phyloP scores from a whole-genome alignment of 2,797 vertebrate genomes.

The Molothrus aeneus region DNA sequence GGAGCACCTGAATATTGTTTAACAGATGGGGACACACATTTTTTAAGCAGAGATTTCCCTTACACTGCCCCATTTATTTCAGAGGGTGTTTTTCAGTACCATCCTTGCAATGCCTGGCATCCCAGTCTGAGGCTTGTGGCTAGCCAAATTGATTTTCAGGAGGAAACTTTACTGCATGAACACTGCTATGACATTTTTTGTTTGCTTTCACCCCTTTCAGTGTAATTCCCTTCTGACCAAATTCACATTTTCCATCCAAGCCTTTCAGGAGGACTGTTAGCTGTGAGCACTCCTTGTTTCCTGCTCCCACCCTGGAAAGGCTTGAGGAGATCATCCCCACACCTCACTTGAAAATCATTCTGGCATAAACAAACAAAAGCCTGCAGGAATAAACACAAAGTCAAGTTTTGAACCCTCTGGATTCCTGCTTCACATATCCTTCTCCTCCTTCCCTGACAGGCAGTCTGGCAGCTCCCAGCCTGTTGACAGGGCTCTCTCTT shows the following conservation, averaged over 20 bases:
- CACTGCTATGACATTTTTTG: background rate
- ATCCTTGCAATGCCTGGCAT: background rate
- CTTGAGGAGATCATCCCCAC: background rate
- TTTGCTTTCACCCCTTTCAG: background rate
- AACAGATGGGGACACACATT: constrained; percentile 34
- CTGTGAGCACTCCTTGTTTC: background rate
- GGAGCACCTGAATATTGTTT: constrained; percentile 57
- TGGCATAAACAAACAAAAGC: background rate
- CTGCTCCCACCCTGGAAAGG: background rate
- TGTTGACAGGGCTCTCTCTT: background rate
- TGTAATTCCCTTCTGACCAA: background rate
- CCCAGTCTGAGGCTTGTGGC: background rate
- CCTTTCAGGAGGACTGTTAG: background rate
- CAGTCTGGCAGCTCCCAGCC: background rate
- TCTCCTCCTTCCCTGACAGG: background rate
- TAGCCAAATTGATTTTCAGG: background rate
- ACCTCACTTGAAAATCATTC: background rate
- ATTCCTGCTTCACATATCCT: background rate
- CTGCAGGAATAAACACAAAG: background rate
- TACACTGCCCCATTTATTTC: constrained; percentile 25
- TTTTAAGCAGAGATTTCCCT: constrained; percentile 38
- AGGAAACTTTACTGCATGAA: background rate
- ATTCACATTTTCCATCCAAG: background rate
- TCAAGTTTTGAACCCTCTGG: background rate
- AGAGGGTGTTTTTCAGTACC: background rate